phyloP scores from a whole-genome alignment of 2,797 vertebrate genomes.

The Pseudochirops corinnae region DNA sequence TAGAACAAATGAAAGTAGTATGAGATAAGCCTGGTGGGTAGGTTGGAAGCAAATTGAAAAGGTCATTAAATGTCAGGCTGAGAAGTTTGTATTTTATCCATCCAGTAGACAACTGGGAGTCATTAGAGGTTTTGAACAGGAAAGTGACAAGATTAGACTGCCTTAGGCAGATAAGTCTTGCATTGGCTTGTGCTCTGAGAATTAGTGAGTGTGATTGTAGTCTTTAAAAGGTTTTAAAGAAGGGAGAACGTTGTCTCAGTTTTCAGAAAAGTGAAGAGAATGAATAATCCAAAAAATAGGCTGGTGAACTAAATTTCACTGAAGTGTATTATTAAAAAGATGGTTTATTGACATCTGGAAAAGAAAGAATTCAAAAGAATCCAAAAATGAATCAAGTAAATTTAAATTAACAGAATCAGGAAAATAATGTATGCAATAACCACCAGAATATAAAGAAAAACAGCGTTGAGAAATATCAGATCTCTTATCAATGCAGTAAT shows the following conservation, averaged over 20 bases:
- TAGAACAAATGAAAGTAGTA: not conserved
- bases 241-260: not conserved
- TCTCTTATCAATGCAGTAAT: not conserved
- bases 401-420: no score
- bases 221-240: no score
- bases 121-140: no score
- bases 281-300: not conserved
- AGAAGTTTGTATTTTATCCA: no score
- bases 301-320: not conserved
- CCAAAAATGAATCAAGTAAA: not conserved
- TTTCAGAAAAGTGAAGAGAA: not conserved
- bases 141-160: no score
- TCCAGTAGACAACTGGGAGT: no score
- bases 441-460: not conserved
- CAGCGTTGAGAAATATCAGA: not conserved
- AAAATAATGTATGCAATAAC: not conserved
- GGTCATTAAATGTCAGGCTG: not conserved
- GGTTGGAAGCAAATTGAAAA: not conserved
- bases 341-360: not conserved
- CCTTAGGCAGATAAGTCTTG: not conserved
- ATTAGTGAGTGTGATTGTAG: not conserved
- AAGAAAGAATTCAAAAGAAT: not conserved
- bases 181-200: not conserved
- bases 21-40: not conserved
- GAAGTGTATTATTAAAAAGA: not conserved